Evolutionary conservation across 1,140 invertebrate species (phyloP), one percentile per base, ranked within the genome.

Genomic region (Drosophila pachea): DNA sequence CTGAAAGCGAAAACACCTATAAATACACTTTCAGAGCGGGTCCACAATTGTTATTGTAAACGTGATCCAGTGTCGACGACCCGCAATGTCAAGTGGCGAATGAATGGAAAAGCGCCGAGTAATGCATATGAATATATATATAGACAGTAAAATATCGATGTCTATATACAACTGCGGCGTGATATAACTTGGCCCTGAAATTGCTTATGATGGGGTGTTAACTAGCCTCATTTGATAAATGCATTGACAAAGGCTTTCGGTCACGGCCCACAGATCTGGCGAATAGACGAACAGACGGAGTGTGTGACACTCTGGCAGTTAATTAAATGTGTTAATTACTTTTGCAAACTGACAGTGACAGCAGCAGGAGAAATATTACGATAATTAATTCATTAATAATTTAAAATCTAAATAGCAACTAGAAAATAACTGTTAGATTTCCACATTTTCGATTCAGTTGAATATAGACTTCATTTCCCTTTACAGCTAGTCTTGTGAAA

Each of bases 151-250:
- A 36, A 36, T 36, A 36, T 22, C 22, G 22, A 22, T 22, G 22
- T 3, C 22, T 22, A 22, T 22, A 22, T 22, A 1, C 3, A 2
- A 22, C 22, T 22, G 22, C 22, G 22, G 1, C 22, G 22, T 22
- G 22, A 22, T 22, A 3, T 22, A 22, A 22, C 3, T 22, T 45
- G 76, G 76, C 78, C 76, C 72, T 78, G 76, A 79, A 79, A 68
- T 40, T 61, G 7, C 33, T 40, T 40, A 32, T 31, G 48, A 61
- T 49, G 45, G 45, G 11, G 56, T 53, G 65, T 33, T 43, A 66
- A 61, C 60, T 33, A 40, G 52, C 45, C 42, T 47, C 50, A 52
- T 61, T 45, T 60, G 42, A 35, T 16, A 61, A 61, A 47, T 61
- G 47, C 59, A 33, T 36, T 43, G 40, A 7, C 40, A n/a, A 43